Evolutionary conservation across 2,113 vertebrate species (phyloP).

Genomic region (Chlorocebus sabaeus): DNA sequence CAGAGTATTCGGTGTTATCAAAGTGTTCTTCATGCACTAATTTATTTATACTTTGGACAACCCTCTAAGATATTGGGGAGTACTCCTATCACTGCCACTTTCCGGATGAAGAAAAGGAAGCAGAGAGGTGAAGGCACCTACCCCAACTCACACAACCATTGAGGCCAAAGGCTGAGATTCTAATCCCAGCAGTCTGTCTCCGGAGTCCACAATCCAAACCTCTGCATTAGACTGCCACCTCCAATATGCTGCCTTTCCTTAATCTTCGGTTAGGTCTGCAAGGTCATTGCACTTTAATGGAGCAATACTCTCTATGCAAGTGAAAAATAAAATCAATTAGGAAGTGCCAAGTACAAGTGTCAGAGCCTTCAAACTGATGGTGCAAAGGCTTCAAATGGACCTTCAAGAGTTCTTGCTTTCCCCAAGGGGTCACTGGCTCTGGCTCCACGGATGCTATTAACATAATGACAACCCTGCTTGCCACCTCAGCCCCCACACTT

Average conservation of each 20-base stretch:
- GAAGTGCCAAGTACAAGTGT: conserved; percentile 30
- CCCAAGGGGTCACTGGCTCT: conserved; percentile 43
- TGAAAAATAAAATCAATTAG: conserved; percentile 41
- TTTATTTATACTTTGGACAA: background rate
- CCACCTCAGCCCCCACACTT: background rate
- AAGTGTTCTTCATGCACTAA: background rate
- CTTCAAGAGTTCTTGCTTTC: conserved; percentile 51
- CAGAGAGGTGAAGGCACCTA: background rate
- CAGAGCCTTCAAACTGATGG: conserved; percentile 61
- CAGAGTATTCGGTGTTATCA: background rate
- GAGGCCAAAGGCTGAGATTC: background rate
- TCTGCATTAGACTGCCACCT: background rate
- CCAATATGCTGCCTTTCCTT: background rate
- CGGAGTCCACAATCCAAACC: background rate
- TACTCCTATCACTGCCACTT: background rate
- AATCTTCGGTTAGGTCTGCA: background rate
- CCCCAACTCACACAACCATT: background rate
- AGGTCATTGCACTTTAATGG: background rate
- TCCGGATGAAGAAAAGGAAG: background rate
- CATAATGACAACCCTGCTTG: conserved; percentile 25
- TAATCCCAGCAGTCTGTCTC: background rate
- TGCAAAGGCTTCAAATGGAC: conserved; percentile 39
- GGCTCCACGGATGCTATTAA: conserved; percentile 15
- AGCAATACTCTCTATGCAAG: background rate
- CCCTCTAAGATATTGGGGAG: background rate